Conservation (phyloP, 2,888 invertebrate genomes). For the Agrotis puta region DNA sequence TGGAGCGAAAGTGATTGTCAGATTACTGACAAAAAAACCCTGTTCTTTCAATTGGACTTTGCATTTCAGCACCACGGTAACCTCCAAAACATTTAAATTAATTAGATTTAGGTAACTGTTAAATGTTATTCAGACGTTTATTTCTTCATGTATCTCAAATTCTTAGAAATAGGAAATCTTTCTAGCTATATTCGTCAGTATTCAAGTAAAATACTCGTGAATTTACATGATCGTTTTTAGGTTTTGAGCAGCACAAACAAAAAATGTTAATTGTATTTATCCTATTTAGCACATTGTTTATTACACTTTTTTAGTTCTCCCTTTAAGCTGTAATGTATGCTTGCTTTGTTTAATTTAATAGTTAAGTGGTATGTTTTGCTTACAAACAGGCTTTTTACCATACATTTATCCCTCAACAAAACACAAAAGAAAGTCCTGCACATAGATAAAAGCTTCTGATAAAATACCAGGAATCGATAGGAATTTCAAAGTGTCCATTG, state of each 20-base stretch:
- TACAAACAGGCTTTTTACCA: slow-evolving; percentile 1
- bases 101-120: background rate
- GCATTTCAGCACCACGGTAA: too few relatives aligned
- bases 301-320: background rate
- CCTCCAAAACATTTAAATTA: background rate
- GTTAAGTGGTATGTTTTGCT: background rate
- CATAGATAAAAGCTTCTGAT: slow-evolving; percentile 37
- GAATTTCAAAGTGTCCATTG: slow-evolving; percentile 52
- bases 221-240: background rate
- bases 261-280: background rate
- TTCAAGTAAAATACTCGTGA: background rate
- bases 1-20: too few relatives aligned
- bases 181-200: too few relatives aligned
- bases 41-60: too few relatives aligned
- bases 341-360: background rate
- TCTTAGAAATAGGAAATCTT: slow-evolving; percentile 4
- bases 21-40: too few relatives aligned
- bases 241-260: background rate
- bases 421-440: slow-evolving; percentile 33
- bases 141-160: background rate
- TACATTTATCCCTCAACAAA: background rate
- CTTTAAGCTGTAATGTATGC: background rate
- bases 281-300: slow-evolving; percentile 14
- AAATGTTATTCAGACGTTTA: background rate
- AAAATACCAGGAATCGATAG: slow-evolving; percentile 18